Evolutionary conservation across 1,140 invertebrate species (phyloP), one percentile per base, ranked within the genome.

Genomic region (Drosophila willistoni): DNA sequence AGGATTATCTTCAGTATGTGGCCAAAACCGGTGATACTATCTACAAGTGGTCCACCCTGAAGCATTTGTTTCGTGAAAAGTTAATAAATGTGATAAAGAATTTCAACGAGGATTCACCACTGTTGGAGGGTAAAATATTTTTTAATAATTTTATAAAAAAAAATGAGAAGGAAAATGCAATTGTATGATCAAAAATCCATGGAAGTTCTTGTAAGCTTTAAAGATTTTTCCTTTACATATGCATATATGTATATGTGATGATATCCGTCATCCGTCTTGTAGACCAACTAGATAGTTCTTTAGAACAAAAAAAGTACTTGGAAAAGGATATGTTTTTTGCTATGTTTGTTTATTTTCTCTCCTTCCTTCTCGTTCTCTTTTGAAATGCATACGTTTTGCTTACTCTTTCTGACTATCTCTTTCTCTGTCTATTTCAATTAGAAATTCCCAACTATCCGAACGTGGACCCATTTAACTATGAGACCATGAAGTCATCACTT

Each of bases 11-110:
- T 55, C 94, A 94, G 73, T 97, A 96, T 93, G 97, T 99, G 63
- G 98, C 98, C 0, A 96, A 97, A 93, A 98, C 97, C 64, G 98
- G 98, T 62, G 97, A 99, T 92, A 97, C 97, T 7, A 94, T 98
- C 25, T 98, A 97, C 91, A 97, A 98, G 77, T 99, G 98, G 98
- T 93, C 95, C 19, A 93, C 96, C 59, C 94, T 99, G 17, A 98
- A 98, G 92, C 95, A 95, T 80, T 94, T 99, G 63, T 96, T 98
- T 90, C 94, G 96, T 69, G 95, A 97, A 89, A 98, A 98, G 91
- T 93, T 98, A 3, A 94, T 97, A 10, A 94, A 94, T 64, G 97
- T 98, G 12, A 97, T 98, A 82, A 96, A 95, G 36, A 95, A 98
- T 62, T 98, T 98, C 84, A 95, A 97, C 70, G 95, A 97, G 90